Evolutionary conservation across 1,140 invertebrate genomes (phyloP).

Genomic region (Paraescarpia echinospica): DNA sequence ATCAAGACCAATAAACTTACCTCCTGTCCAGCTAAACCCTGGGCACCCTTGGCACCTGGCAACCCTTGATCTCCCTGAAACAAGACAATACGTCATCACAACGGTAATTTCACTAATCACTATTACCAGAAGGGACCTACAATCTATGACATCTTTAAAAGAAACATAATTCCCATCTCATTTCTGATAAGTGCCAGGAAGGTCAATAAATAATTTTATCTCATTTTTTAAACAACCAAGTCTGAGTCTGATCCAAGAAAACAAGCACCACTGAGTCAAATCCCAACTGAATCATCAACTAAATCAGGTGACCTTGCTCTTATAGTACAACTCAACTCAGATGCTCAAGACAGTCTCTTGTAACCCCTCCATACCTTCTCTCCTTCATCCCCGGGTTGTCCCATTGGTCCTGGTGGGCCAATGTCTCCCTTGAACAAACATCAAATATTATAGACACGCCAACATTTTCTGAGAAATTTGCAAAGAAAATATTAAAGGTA

Average conservation of each 20-base stretch:
- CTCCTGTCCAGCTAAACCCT: constrained; percentile 23
- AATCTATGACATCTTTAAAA: too few species aligned
- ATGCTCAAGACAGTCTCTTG: background rate
- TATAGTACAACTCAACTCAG: background rate
- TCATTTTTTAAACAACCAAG: too few species aligned
- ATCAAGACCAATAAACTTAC: background rate
- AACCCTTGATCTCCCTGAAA: constrained; percentile 24
- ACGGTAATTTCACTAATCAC: background rate
- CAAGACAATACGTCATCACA: background rate
- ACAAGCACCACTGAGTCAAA: background rate
- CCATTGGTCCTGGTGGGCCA: constrained; percentile 29
- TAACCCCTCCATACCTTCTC: constrained; percentile 17
- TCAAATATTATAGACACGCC: background rate
- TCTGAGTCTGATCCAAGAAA: too few species aligned
- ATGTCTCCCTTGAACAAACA: constrained; percentile 23
- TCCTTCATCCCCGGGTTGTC: constrained; percentile 29
- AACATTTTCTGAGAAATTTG: background rate
- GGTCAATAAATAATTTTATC: too few species aligned
- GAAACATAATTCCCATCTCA: too few species aligned
- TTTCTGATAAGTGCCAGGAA: too few species aligned
- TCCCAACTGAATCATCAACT: background rate
- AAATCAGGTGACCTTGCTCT: background rate
- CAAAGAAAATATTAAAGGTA: background rate
- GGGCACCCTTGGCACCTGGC: constrained; percentile 30
- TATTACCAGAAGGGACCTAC: too few species aligned